A percentile compares a stretch with the other conserved stretches of the same genome.
These are phyloP conservation scores for Blera fallax DNA, from an alignment of 2,888 invertebrate genomes.

Conservation along the genomic window DNA sequence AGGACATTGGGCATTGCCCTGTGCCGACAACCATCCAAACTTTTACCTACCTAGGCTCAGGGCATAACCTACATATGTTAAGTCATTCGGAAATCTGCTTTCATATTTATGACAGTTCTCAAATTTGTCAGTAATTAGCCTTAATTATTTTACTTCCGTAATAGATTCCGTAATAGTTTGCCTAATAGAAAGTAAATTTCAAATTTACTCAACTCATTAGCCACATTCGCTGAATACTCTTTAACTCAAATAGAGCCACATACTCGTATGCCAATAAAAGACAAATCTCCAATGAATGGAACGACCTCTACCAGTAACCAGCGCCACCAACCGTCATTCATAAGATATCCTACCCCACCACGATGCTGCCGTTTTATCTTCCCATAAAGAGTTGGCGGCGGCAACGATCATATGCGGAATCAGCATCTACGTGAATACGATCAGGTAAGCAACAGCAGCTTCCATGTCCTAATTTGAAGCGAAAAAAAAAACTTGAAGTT, in stretches of 20 bases:
- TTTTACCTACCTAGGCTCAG: too few relatives aligned
- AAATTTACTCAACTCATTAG: conserved; percentile 35
- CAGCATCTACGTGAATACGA: conserved; percentile 53
- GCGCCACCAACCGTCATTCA: conserved; percentile 38
- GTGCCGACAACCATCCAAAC: too few relatives aligned
- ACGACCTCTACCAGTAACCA: conserved; percentile 2
- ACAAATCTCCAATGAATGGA: not conserved
- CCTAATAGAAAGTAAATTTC: conserved; percentile 43
- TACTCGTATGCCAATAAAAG: conserved; percentile 6
- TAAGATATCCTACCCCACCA: not conserved
- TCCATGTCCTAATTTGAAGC: conserved; percentile 60
- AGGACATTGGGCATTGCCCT: too few relatives aligned
- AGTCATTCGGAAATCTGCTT: too few relatives aligned
- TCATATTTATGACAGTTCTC: too few relatives aligned
- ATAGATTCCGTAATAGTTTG: not conserved
- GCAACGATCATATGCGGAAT: conserved; percentile 31
- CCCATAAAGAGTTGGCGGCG: conserved; percentile 23
- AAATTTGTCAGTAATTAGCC: too few relatives aligned
- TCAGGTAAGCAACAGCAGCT: conserved; percentile 42
- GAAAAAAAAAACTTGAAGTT: conserved; percentile 46
- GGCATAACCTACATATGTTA: too few relatives aligned
- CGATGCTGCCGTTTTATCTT: conserved; percentile 23
- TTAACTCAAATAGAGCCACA: not conserved
- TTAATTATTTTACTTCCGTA: not conserved
- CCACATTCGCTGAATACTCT: conserved; percentile 2